Conservation (phyloP, 2,888 invertebrate species). For the Heliothis peltigera region DNA sequence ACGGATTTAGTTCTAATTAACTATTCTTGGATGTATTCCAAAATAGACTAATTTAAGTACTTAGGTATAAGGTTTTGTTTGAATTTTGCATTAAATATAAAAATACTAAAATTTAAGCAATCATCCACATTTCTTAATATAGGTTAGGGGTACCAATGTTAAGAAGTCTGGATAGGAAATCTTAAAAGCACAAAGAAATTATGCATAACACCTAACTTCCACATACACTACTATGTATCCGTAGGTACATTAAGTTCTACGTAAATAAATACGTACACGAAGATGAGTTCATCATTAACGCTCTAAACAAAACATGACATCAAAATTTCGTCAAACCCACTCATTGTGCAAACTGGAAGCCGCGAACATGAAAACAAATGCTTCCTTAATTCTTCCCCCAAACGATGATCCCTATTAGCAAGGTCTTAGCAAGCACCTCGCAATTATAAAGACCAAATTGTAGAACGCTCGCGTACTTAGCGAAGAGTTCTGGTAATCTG, state of each 20-base stretch:
- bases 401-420: slow-evolving; percentile 89
- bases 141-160: too few relatives aligned
- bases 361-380: slow-evolving; percentile 88
- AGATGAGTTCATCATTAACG: not conserved
- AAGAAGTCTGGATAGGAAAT: too few relatives aligned
- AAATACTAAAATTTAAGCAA: too few relatives aligned
- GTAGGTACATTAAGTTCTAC: too few relatives aligned
- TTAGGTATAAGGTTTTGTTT: too few relatives aligned
- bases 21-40: not conserved
- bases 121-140: too few relatives aligned
- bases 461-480: slow-evolving; percentile 59
- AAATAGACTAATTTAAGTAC: too few relatives aligned
- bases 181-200: not conserved
- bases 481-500: slow-evolving; percentile 83
- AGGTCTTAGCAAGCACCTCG: slow-evolving; percentile 87
- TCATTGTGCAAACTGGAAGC: slow-evolving; percentile 69
- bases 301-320: slow-evolving; percentile 57
- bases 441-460: slow-evolving; percentile 86
- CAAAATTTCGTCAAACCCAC: slow-evolving; percentile 66
- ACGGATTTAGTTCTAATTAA: not conserved
- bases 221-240: not conserved
- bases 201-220: not conserved
- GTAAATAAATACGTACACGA: not conserved
- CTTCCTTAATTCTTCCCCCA: slow-evolving; percentile 83
- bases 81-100: too few relatives aligned